These are phyloP conservation scores for Varanus komodoensis DNA, from an alignment of 2,113 vertebrate species.

Conservation along the genomic window DNA sequence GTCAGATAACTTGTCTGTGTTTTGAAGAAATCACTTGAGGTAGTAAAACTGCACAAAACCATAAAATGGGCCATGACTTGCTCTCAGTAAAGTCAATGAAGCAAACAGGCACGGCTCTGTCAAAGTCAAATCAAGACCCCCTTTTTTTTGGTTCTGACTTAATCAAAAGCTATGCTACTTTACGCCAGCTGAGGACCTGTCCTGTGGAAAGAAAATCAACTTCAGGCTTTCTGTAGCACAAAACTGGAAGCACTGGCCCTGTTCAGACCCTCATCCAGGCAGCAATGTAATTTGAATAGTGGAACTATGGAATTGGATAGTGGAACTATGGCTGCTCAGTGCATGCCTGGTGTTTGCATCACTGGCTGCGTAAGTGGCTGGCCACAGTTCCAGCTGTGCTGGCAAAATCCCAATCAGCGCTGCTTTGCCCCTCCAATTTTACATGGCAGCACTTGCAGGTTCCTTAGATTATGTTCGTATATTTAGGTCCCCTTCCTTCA, in stretches of 20 bases:
- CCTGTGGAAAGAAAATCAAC: neutral
- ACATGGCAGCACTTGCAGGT: neutral
- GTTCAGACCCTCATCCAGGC: neutral
- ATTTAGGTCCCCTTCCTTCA: neutral
- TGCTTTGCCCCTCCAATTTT: neutral
- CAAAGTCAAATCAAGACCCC: constrained; percentile 17
- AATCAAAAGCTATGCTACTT: constrained; percentile 14
- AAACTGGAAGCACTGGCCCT: neutral
- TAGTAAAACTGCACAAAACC: neutral
- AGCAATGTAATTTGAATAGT: neutral
- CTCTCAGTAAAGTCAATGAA: neutral
- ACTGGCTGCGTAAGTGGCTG: neutral
- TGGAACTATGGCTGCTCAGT: neutral
- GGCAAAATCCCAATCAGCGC: neutral
- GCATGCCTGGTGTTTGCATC: neutral
- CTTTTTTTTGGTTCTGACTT: neutral
- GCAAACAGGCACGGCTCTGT: neutral
- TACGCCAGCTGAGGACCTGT: neutral
- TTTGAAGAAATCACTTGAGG: neutral
- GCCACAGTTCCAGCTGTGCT: neutral
- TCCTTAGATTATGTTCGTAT: neutral
- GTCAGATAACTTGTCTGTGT: constrained; percentile 1
- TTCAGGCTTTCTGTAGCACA: neutral
- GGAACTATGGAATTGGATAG: too few species aligned
- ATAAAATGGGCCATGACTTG: neutral